A percentile compares a stretch with the other conserved stretches of the same genome.
Evolutionary conservation across 1,140 invertebrate species (phyloP).

Genomic region (Nephotettix cincticeps): DNA sequence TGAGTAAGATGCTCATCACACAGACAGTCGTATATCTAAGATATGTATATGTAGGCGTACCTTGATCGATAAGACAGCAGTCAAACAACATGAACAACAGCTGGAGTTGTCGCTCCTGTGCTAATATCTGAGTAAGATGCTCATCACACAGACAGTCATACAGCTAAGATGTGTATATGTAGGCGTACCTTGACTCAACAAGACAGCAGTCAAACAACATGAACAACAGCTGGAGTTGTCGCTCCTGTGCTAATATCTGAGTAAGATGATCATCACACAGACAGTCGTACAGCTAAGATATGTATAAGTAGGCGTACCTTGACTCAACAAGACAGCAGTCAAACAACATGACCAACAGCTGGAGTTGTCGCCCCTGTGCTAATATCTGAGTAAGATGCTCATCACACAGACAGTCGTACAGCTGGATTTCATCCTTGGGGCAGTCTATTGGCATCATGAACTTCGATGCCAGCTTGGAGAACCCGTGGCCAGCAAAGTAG

Average conservation of each 20-base stretch:
- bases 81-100: not conserved
- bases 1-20: slow-evolving; percentile 1
- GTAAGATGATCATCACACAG: not conserved
- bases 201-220: slow-evolving; percentile 3
- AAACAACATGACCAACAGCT: not conserved
- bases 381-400: slow-evolving; percentile 14
- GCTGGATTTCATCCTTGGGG: not conserved
- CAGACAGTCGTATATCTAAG: not conserved
- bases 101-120: not conserved
- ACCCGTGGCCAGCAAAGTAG: slow-evolving; percentile 11
- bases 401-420: not conserved
- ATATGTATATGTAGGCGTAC: no score
- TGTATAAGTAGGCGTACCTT: not conserved
- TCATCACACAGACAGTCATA: not conserved
- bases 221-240: not conserved
- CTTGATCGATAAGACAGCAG: slow-evolving; percentile 3
- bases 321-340: slow-evolving; percentile 15
- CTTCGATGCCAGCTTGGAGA: slow-evolving; percentile 13
- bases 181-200: not conserved
- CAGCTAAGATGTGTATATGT: no score
- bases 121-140: not conserved
- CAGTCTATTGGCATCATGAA: slow-evolving; percentile 15
- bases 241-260: not conserved
- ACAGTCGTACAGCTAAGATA: not conserved
- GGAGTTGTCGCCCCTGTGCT: not conserved